phyloP scores from a whole-genome alignment of 2,888 invertebrate genomes.

The Ormia ochracea region DNA sequence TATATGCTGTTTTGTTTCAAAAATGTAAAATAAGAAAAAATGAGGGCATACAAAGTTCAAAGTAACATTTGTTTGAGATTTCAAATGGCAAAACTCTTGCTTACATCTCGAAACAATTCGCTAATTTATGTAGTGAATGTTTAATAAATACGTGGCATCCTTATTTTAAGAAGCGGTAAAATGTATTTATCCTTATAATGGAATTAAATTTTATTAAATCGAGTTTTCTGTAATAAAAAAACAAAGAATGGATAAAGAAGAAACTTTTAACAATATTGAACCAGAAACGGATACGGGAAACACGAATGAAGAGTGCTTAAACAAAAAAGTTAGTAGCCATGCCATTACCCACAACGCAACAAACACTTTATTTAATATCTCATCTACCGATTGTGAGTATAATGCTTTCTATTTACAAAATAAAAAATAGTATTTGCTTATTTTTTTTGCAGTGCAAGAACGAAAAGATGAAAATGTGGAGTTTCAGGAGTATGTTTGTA shows the following conservation, averaged over 20 bases:
- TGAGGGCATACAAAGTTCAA: too few species aligned
- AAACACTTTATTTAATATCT: conserved; percentile 67
- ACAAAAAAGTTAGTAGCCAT: background rate
- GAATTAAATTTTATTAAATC: background rate
- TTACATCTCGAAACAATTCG: too few species aligned
- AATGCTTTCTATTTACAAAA: background rate
- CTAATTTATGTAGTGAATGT: too few species aligned
- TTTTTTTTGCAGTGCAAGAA: conserved; percentile 20
- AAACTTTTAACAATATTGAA: conserved; percentile 63
- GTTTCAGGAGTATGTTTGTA: conserved; percentile 62
- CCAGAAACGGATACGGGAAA: conserved; percentile 62
- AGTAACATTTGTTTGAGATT: too few species aligned
- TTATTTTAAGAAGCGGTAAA: background rate
- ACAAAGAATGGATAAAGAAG: conserved; percentile 27
- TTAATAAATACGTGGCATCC: too few species aligned
- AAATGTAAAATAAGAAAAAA: too few species aligned
- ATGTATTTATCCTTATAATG: background rate
- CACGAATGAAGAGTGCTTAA: conserved; percentile 39
- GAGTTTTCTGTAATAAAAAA: background rate
- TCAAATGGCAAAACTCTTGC: too few species aligned
- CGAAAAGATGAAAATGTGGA: conserved; percentile 45
- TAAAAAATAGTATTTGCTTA: background rate
- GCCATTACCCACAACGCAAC: conserved; percentile 38
- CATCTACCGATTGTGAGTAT: conserved; percentile 64
- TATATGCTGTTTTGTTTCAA: too few species aligned